Conservation (phyloP, 2,113 vertebrate species). For the Hyperoodon ampullatus region DNA sequence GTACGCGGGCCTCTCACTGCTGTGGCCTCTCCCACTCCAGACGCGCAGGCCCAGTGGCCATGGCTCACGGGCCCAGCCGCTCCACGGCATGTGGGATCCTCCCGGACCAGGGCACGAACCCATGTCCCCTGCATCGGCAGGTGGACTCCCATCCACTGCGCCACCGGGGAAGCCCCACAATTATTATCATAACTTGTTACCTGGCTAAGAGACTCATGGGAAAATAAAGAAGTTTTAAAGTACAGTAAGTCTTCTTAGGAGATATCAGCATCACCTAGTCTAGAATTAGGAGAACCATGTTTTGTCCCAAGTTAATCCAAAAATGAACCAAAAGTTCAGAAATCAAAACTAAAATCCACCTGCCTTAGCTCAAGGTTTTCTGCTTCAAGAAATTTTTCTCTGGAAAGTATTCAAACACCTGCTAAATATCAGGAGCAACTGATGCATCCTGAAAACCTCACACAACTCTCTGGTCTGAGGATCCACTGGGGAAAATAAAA, state of each 20-base stretch:
- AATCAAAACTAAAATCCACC: constrained; percentile 43
- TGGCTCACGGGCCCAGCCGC: too few relatives aligned
- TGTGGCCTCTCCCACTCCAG: too few relatives aligned
- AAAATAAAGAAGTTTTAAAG: not conserved
- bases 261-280: not conserved
- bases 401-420: not conserved
- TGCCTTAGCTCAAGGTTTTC: not conserved
- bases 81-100: too few relatives aligned
- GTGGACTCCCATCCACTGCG: too few relatives aligned
- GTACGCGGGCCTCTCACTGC: too few relatives aligned
- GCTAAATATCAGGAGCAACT: constrained; percentile 26
- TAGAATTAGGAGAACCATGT: not conserved
- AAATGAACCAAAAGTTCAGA: constrained; percentile 1
- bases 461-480: not conserved
- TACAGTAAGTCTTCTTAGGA: not conserved
- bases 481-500: constrained; percentile 20
- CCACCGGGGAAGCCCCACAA: not conserved
- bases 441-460: not conserved
- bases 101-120: too few relatives aligned
- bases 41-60: too few relatives aligned
- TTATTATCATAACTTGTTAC: not conserved
- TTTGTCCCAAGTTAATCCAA: not conserved
- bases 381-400: constrained; percentile 34
- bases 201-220: not conserved
- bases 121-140: too few relatives aligned